Evolutionary conservation across 1,140 invertebrate species (phyloP), one percentile per base, ranked within the genome.

Genomic region (Samia ricini): DNA sequence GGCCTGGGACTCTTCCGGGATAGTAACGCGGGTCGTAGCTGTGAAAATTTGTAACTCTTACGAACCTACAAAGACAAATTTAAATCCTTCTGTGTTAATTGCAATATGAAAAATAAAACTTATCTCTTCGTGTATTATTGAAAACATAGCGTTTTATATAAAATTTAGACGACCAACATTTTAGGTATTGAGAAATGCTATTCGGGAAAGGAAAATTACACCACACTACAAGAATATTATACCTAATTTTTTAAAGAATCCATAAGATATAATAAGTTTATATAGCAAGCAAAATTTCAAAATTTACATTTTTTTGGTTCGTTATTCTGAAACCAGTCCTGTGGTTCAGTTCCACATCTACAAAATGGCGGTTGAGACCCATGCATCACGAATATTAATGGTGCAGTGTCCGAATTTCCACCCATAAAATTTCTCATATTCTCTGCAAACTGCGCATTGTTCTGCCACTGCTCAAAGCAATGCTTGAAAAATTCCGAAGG

Each of bases 1-100:
- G 18, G 59, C 61, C 33, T 68, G 60, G 33, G 74, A 79, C 15
- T 77, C 69, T 4, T 69, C 76, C 10, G 56, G 69, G 8, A 67
- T 66, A 6, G 77, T 79, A 15, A 66, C 72, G 48, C 68, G 73
- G 20, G 77, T 78, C 51, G 77, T 77, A 81, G 85, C 86, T 89
- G 83, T 83, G 76, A 83, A 85, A 77, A 80, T 85, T 79, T 82
- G 77, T 75, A 81, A 77, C 71, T 76, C 72, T 88, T 88, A 89
- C 66, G 84, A 78, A 89, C 86, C 86, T 89, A 89, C 51, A 70
- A 60, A 66, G 42, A 64, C 61, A 68, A 68, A 64, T 12, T n/a
- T n/a, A 26, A 57, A 33, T 19, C n/a, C 8, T 19, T 42, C 7
- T 4, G 33, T 42, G 33, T 42, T 42, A 42, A 15, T 36, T 36